Evolutionary conservation across 2,888 invertebrate genomes (phyloP), one percentile per base, ranked within the genome.

Genomic region (Drosophila acutilabella): DNA sequence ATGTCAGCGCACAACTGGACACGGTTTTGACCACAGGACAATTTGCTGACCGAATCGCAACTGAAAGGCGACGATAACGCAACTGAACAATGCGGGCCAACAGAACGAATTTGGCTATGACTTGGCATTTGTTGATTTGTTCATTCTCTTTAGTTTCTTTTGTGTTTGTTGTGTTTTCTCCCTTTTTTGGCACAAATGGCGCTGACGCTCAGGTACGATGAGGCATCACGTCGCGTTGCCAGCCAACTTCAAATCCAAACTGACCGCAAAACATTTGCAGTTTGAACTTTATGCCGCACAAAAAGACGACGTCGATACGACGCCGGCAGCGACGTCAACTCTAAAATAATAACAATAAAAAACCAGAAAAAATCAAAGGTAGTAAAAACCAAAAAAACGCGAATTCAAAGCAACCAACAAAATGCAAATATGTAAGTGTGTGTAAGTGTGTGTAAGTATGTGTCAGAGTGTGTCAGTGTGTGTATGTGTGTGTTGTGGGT

Each of bases 251-350:
- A 71, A 88, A 81, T 74, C 77, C 87, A 83, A 90, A 89, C 89
- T 89, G 89, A 89, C 89, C 89, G 89, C 89, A 90, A 88, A 90
- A 83, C 80, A 88, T 85, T 89, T 89, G 83, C 85, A 81, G 83
- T 80, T 80, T 85, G 77, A 80, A 88, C 85, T 85, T 89, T 74
- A 84, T 87, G 87, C 82, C 81, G 61, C 70, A 53, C 70, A 53
- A 58, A 26, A 66, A 47, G 74, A 64, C 68, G 61, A 50, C 59
- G 62, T 50, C 71, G 47, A 68, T 20, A 36, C 75, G 65, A 61
- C 71, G 76, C 65, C 56, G 69, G 70, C 84, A 69, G 80, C 83
- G 71, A 80, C 75, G 83, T 76, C 85, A 74, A 71, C 84, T 70
- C 45, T 48, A 53, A 74, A 79, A 81, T 84, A 85, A 84, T 83